These are phyloP conservation scores for Rattus norvegicus DNA, from an alignment of 2,113 vertebrate species.

Conservation along the genomic window DNA sequence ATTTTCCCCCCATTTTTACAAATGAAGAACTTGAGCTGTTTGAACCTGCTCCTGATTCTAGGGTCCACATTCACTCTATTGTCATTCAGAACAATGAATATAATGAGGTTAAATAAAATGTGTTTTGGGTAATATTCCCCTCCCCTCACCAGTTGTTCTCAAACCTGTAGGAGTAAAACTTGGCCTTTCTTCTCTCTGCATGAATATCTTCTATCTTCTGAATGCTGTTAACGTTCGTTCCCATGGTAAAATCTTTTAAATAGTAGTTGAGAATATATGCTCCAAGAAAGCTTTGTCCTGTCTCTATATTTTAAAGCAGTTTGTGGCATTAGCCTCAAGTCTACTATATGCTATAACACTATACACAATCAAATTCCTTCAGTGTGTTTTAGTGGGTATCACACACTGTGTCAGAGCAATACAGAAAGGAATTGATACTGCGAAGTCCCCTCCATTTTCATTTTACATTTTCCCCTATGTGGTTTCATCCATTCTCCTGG, in stretches of 20 bases:
- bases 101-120: neutral
- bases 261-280: neutral
- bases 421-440: neutral
- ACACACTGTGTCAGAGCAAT: neutral
- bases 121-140: neutral
- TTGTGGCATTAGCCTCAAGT: fast-evolving
- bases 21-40: neutral
- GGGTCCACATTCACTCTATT: neutral
- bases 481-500: neutral
- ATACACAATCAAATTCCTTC: neutral
- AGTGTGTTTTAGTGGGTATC: neutral
- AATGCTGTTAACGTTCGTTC: neutral
- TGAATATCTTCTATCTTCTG: neutral
- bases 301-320: neutral
- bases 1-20: neutral
- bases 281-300: neutral
- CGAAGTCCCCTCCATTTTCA: neutral
- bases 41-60: neutral
- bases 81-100: neutral
- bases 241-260: neutral
- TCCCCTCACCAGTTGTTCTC: neutral
- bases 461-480: neutral
- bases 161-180: neutral
- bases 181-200: neutral
- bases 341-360: neutral